Evolutionary conservation across 2,888 invertebrate genomes (phyloP).

Genomic region (Sinohyriopsis cumingii): DNA sequence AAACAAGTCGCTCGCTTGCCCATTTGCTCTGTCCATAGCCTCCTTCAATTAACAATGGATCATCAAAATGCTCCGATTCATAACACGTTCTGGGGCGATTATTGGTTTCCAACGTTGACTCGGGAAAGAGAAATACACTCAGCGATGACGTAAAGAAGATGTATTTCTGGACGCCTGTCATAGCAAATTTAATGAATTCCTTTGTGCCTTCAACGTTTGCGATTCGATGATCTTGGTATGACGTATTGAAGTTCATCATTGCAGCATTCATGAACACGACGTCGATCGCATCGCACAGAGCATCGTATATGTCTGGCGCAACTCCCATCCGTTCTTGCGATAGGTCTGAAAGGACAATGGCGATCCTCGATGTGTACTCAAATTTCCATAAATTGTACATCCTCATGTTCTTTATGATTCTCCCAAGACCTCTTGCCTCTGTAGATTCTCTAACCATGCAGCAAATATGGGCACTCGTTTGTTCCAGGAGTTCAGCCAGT

Average conservation of each 20-base stretch:
- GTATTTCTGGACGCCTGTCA: constrained; percentile 47
- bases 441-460: constrained; percentile 56
- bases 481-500: constrained; percentile 43
- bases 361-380: constrained; percentile 41
- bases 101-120: constrained; percentile 6
- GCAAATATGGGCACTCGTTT: constrained; percentile 45
- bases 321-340: constrained; percentile 46
- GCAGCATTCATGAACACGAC: constrained; percentile 55
- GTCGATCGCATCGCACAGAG: constrained; percentile 42
- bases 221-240: constrained; percentile 45
- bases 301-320: constrained; percentile 45
- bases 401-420: constrained; percentile 49
- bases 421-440: constrained; percentile 42
- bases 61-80: constrained; percentile 42
- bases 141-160: constrained; percentile 50
- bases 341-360: constrained; percentile 49
- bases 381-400: constrained; percentile 50
- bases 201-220: constrained; percentile 49
- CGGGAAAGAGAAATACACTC: constrained; percentile 52
- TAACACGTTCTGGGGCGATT: constrained; percentile 14
- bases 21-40: constrained; percentile 57
- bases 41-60: constrained; percentile 42
- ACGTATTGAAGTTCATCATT: constrained; percentile 52
- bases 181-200: constrained; percentile 49
- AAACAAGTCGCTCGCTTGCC: constrained; percentile 49